Percentiles rank a stretch among this genome's conserved stretches.
phyloP scores from a whole-genome alignment of 2,797 vertebrate genomes.

The Enteromius anoplus region DNA sequence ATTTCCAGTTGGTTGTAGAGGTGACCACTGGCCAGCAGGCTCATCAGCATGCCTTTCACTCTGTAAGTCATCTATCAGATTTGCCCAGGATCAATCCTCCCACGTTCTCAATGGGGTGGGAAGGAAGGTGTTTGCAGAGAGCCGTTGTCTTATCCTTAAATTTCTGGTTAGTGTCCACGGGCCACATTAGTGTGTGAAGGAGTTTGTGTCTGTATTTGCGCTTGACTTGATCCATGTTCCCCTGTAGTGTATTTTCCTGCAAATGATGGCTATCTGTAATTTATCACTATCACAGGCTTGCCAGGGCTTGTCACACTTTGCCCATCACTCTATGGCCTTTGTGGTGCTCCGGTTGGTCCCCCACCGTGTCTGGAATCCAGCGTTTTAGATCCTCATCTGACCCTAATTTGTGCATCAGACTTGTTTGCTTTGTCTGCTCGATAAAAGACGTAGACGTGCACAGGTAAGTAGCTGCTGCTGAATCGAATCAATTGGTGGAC shows the following conservation, averaged over 20 bases:
- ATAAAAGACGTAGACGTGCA: neutral
- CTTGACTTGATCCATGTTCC: conserved; percentile 27
- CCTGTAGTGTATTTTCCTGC: conserved; percentile 21
- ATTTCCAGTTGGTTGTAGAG: neutral
- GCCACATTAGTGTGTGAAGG: conserved; percentile 34
- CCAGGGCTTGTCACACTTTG: conserved; percentile 31
- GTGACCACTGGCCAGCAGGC: conserved; percentile 9
- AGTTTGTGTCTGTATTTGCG: neutral
- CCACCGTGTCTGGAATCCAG: neutral
- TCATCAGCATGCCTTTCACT: conserved; percentile 17
- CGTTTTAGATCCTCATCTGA: neutral
- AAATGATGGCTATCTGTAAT: conserved; percentile 43
- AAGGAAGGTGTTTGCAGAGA: neutral
- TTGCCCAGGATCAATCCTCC: neutral
- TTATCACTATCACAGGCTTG: conserved; percentile 35
- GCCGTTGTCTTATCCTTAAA: conserved; percentile 19
- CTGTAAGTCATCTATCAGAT: conserved; percentile 22
- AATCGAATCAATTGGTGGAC: neutral
- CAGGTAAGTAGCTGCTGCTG: neutral
- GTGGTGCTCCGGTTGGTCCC: neutral
- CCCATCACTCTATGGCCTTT: conserved; percentile 25
- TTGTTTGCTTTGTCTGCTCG: neutral
- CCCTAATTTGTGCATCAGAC: neutral
- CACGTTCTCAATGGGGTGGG: conserved; percentile 7
- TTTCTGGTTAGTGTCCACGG: conserved; percentile 11